A percentile compares a stretch with the other conserved stretches of the same genome.
These are phyloP conservation scores for Calameuta filiformis DNA, from an alignment of 2,888 invertebrate genomes.

Conservation along the genomic window DNA sequence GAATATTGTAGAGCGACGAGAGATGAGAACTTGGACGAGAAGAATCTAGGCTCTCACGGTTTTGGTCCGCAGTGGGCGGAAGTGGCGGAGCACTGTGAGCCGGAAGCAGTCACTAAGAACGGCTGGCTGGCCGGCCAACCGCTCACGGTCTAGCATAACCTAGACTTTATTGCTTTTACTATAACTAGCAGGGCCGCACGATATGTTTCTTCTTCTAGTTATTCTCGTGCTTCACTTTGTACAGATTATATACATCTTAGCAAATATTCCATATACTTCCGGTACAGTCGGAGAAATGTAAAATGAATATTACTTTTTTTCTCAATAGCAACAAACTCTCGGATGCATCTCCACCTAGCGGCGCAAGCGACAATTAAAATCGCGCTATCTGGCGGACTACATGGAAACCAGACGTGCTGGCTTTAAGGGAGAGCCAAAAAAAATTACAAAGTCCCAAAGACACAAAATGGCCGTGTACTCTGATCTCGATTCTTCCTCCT, in stretches of 20 bases:
- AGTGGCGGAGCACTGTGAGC: slow-evolving; percentile 13
- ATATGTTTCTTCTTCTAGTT: not conserved
- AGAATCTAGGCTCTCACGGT: slow-evolving; percentile 11
- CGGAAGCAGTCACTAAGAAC: slow-evolving; percentile 22
- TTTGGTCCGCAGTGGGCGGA: slow-evolving; percentile 13
- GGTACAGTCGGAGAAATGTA: not conserved
- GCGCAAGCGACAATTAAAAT: not conserved
- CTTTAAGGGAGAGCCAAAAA: not conserved
- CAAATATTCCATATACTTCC: not conserved
- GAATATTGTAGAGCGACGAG: not conserved
- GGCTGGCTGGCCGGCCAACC: not conserved
- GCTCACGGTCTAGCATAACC: slow-evolving; percentile 5
- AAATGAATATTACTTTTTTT: not conserved
- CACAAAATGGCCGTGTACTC: not conserved
- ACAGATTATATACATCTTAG: not conserved
- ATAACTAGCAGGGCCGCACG: not conserved
- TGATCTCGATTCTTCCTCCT: not conserved
- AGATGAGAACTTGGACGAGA: not conserved
- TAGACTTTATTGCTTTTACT: slow-evolving; percentile 7
- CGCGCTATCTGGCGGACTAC: not conserved
- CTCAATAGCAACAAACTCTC: not conserved
- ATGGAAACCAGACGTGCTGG: not conserved
- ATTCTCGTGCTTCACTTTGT: not conserved
- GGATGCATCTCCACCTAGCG: not conserved
- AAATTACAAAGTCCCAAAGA: not conserved